These are phyloP conservation scores for Etheostoma cragini DNA, from an alignment of 2,113 vertebrate species.

Conservation along the genomic window DNA sequence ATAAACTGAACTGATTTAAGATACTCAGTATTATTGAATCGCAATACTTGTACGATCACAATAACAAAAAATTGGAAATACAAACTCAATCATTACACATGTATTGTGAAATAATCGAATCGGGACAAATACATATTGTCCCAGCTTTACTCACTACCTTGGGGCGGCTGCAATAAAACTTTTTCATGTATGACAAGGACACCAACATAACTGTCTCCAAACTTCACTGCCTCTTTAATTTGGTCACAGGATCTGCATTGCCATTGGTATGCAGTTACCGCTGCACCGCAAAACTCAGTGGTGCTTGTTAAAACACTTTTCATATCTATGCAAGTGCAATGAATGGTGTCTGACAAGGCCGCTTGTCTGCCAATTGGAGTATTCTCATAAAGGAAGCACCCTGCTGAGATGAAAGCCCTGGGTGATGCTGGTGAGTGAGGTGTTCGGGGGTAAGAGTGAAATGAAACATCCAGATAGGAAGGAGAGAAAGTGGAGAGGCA, in stretches of 20 bases:
- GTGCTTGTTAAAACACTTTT: slow-evolving; percentile 79
- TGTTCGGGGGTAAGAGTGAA: slow-evolving; percentile 49
- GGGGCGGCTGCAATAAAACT: slow-evolving; percentile 41
- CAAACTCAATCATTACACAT: too few species aligned
- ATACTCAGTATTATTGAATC: too few species aligned
- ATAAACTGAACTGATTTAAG: too few species aligned
- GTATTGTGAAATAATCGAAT: too few species aligned
- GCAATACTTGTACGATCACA: too few species aligned
- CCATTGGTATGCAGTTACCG: slow-evolving; percentile 66
- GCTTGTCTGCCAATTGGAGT: slow-evolving; percentile 77
- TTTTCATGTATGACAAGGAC: slow-evolving; percentile 52
- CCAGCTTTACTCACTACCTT: slow-evolving; percentile 7
- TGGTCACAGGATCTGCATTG: slow-evolving; percentile 60
- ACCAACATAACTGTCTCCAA: slow-evolving; percentile 48
- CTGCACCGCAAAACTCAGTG: slow-evolving; percentile 54
- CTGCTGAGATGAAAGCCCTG: slow-evolving; percentile 76
- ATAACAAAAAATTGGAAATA: too few species aligned
- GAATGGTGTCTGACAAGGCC: slow-evolving; percentile 80
- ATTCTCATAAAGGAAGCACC: slow-evolving; percentile 76
- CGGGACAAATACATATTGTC: too few species aligned
- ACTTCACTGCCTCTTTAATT: slow-evolving; percentile 59
- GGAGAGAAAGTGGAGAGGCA: neutral
- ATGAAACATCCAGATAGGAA: slow-evolving; percentile 49
- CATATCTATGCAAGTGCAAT: slow-evolving; percentile 77
- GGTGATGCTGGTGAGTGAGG: slow-evolving; percentile 70